A percentile compares a stretch with the other conserved stretches of the same genome.
Evolutionary conservation across 2,888 invertebrate genomes (phyloP).

Genomic region (Drosophila neotestacea): DNA sequence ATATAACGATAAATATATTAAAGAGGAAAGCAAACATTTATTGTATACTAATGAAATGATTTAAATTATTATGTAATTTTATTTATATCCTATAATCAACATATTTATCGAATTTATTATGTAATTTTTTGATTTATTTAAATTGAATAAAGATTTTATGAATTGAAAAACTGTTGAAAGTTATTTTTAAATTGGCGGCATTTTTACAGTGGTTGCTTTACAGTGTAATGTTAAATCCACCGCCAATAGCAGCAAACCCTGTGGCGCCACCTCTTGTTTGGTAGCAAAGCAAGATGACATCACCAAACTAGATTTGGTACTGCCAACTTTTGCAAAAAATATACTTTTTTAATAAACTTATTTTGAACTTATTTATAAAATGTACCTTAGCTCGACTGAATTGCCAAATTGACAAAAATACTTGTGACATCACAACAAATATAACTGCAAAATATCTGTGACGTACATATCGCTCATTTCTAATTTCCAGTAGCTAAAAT

Average conservation of each 20-base stretch:
- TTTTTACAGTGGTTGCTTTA: background rate
- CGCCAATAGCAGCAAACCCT: background rate
- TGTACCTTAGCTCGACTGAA: too few relatives aligned
- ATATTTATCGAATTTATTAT: conserved; percentile 81
- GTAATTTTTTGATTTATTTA: conserved; percentile 76
- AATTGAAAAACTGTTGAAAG: conserved; percentile 39
- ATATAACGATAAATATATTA: conserved; percentile 34
- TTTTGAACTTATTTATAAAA: too few relatives aligned
- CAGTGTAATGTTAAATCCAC: background rate
- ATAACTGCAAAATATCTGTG: too few relatives aligned
- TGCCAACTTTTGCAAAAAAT: too few relatives aligned
- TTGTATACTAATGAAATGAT: conserved; percentile 69
- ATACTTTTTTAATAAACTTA: too few relatives aligned
- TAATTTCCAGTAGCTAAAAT: too few relatives aligned
- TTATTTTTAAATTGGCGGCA: background rate
- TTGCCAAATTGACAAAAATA: too few relatives aligned
- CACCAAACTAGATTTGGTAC: too few relatives aligned
- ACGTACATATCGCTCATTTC: too few relatives aligned
- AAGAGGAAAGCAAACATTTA: conserved; percentile 55
- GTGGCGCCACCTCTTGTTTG: too few relatives aligned
- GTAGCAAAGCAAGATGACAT: too few relatives aligned
- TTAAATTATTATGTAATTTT: conserved; percentile 73
- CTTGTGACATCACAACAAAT: too few relatives aligned
- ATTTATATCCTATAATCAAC: conserved; percentile 74
- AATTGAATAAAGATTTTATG: conserved; percentile 78